Evolutionary conservation across 1,140 invertebrate genomes (phyloP).

Genomic region (Solenopsis invicta): DNA sequence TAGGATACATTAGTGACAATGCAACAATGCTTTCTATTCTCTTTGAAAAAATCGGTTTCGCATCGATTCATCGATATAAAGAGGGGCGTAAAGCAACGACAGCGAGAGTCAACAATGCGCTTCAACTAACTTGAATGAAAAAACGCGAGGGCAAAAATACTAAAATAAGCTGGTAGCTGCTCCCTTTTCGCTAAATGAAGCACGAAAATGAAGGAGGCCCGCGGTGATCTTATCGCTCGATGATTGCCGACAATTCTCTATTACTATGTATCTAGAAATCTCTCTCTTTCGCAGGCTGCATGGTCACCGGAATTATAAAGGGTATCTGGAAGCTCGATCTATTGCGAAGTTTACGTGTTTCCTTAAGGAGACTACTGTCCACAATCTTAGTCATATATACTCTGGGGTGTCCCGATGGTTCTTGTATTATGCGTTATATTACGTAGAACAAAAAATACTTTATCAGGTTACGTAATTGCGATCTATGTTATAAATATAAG

Average conservation of each 20-base stretch:
- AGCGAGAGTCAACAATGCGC: neutral
- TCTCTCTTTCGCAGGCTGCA: conserved; percentile 76
- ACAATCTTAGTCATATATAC: conserved; percentile 60
- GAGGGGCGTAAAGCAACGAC: neutral
- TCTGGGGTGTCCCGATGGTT: conserved; percentile 40
- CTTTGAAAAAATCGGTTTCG: neutral
- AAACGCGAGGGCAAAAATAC: conserved; percentile 35
- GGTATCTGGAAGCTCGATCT: conserved; percentile 77
- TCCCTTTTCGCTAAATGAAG: conserved; percentile 78
- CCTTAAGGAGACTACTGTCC: conserved; percentile 59
- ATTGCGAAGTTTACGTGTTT: conserved; percentile 76
- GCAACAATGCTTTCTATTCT: neutral
- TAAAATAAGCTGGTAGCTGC: conserved; percentile 27
- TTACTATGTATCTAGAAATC: conserved; percentile 84
- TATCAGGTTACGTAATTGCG: neutral
- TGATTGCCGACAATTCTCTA: conserved; percentile 84
- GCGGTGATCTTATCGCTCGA: conserved; percentile 80
- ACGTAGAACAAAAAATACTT: neutral
- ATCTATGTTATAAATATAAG: neutral
- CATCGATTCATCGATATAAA: neutral
- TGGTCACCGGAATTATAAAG: conserved; percentile 79
- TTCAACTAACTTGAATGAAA: conserved; percentile 10
- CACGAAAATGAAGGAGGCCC: conserved; percentile 76
- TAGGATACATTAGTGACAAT: neutral
- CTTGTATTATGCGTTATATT: neutral